Evolutionary conservation across 2,888 invertebrate species (phyloP), one percentile per base, ranked within the genome.

Genomic region (Trichopoda pennipes): DNA sequence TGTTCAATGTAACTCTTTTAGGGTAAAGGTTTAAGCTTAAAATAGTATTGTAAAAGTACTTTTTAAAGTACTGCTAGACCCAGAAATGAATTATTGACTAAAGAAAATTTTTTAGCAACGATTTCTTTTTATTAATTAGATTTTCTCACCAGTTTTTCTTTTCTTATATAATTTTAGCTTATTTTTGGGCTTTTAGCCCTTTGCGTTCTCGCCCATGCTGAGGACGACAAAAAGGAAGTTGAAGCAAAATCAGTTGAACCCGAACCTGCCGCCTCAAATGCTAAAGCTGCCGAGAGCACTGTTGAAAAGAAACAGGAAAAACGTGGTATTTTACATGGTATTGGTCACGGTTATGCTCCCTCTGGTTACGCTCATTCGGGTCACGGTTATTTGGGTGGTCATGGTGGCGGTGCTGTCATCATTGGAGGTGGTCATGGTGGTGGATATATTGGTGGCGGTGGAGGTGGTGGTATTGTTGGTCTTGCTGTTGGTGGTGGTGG

Each of bases 221-320:
- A 93, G 84, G 93, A 93, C 89, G 93, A 93, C 87, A 93, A 93
- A 90, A 93, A 93, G 75, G 87, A 89, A 87, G 91, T 92, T 85
- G 89, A 87, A 61, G 80, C 68, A 9, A 86, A 84, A 64, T 80
- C 83, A 21, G 84, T 85, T 19, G 88, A 86, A 73, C 85, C 88
- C 9, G 92, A 92, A 84, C 92, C 92, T 82, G 91, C 90, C 81
- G 90, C 91, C 75, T 80, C 85, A 56, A 92, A 91, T 75, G 94
- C 94, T 81, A 94, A 95, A 90, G 94, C 94, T 86, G 70, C 93
- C 77, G 90, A 90, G 70, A 89, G 91, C 75, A 86, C 88, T 53
- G 92, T 91, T 70, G 94, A 95, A 84, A 95, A 95, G 91, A 95
- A 95, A 88, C 94, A 95, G 88, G 95, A 95, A 86, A 96, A 96